Base-by-base conservation (phyloP, 2,888 invertebrate species). In the Campopleginae sp. region DNA sequence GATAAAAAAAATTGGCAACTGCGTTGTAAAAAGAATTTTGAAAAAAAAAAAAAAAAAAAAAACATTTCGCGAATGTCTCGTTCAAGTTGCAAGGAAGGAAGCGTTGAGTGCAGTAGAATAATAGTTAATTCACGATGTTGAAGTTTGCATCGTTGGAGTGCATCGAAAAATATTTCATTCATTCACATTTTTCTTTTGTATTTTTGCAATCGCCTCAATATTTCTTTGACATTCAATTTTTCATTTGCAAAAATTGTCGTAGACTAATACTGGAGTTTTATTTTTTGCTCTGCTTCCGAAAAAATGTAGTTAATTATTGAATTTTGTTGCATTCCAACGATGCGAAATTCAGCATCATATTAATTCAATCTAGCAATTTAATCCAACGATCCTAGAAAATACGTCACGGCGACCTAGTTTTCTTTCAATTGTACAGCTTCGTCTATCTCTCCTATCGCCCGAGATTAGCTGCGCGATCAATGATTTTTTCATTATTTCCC, bases 371-470 rank as follows among this genome's bases (percentile, higher is more conserved):
- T 12, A 38, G 42, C 27, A 31, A 58, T 58, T 2, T 14, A 8
- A 27, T 58, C 44, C 44, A 61, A 74, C 27, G 61, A 74, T 61
- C 19, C 74, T 61, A 42, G 44, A 44, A 17, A 61, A 44, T 61
- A 61, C 72, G 58, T 38, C 58, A 74, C 10, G 46, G 38, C 44
- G 74, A 74, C 74, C 74, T 44, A 74, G 44, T 74, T 74, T 17
- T 10, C 8, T 61, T 44, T 44, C 31, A 44, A 58, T 74, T 27
- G 27, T 58, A 14, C 5, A 42, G 46, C 14, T 17, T 3, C 10
- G 17, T 66, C 54, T 10, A 7, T n/a, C 38, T 7, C 14, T 33
- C 14, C 31, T 65, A 7, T 19, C n/a, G 44, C 48, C 23, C 33
- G 27, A 46, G 19, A 12, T 74, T 31, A 14, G n/a, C 42, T 33